Conservation (phyloP, 2,797 vertebrate species). For the Takifugu rubripes region DNA sequence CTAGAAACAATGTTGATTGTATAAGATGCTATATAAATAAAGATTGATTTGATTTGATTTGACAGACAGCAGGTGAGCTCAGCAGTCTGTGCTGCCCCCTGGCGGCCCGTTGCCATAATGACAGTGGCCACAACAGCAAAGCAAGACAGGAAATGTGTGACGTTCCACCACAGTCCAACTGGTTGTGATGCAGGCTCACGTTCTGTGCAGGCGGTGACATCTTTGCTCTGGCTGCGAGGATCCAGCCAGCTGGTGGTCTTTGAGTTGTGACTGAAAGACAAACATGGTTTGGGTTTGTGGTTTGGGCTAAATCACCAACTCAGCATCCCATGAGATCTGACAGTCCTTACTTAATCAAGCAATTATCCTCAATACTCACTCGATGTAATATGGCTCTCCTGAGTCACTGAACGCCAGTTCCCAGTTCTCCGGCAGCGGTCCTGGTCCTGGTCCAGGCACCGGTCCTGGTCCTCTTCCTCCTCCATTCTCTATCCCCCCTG, state of each 20-base stretch:
- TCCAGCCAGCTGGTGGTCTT: constrained; percentile 75
- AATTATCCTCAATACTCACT: constrained; percentile 52
- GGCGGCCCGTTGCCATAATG: constrained; percentile 18
- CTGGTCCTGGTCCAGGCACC: constrained; percentile 24
- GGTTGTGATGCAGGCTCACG: constrained; percentile 52
- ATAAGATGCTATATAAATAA: too few relatives aligned
- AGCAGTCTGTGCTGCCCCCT: constrained; percentile 32
- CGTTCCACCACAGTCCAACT: too few relatives aligned
- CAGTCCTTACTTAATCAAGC: background rate
- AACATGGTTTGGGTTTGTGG: too few relatives aligned
- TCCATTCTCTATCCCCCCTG: constrained; percentile 43
- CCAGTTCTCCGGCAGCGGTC: constrained; percentile 71
- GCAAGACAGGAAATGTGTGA: too few relatives aligned
- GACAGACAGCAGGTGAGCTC: background rate
- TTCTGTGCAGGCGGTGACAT: constrained; percentile 51
- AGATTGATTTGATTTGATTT: too few relatives aligned
- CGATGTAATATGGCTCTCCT: constrained; percentile 74
- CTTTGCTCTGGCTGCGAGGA: constrained; percentile 64
- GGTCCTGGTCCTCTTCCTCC: constrained; percentile 13
- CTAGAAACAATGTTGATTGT: too few relatives aligned
- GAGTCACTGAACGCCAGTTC: constrained; percentile 74
- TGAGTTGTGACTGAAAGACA: constrained; percentile 66
- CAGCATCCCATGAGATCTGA: too few relatives aligned
- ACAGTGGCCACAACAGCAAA: background rate
- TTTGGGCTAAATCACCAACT: too few relatives aligned